Evolutionary conservation across 2,113 vertebrate genomes (phyloP), one percentile per base, ranked within the genome.

Genomic region (Pachycephala philippinensis): DNA sequence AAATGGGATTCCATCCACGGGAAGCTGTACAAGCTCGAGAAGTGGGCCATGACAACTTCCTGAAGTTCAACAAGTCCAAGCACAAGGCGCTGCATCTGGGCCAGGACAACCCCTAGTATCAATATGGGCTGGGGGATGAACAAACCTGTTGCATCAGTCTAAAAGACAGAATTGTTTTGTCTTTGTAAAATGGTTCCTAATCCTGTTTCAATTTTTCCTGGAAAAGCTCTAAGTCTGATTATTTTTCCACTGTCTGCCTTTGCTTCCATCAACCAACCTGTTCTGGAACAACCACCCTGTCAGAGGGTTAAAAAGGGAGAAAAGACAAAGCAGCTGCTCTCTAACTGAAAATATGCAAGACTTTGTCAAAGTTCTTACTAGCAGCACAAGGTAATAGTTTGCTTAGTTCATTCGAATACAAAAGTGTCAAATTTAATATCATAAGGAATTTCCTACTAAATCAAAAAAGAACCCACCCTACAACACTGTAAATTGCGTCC

Each of bases 401-500:
- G 3, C 7, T 78, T 11, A 26, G 5, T 39, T 45, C 7, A 44
- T 66, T 56, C 1, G 0, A 33, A 45, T 27, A 70, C 10, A 39
- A 40, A 31, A 30, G 10, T 40, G 9, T 24, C 12, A 50, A 85
- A 86, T 82, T 50, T 53, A 64, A 14, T 83, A 45, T 22, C 3
- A 31, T 35, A 23, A 53, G 5, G 52, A 28, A 27, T 33, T 49
- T 24, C 31, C 22, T 54, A 31, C 10, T 16, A 35, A 31, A 27
- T 31, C 8, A 56, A 31, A 54, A 76, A 35, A 6, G 0, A 0
- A 4, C 7, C 17, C 28, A 35, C 4, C 33, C n/a, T 60, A n/a
- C 6, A 45, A 11, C 11, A 35, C 3, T 21, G 2, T 33, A 21
- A 60, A 78, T 68, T 30, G 8, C 40, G 42, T 54, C 4, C 3